Base-by-base conservation (phyloP, 2,113 vertebrate genomes). In the Phrynosoma blainvillii region DNA sequence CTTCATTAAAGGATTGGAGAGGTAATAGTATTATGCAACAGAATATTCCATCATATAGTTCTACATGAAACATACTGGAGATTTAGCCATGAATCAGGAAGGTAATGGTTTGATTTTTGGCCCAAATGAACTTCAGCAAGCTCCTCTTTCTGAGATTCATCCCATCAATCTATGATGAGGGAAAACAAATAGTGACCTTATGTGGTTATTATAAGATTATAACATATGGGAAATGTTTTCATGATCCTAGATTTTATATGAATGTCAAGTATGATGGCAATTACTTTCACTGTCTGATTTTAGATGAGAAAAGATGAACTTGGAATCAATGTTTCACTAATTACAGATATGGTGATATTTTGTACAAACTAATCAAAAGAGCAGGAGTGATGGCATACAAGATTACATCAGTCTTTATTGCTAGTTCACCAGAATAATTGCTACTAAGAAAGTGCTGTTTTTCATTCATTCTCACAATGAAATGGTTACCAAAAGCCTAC, bases 391-490 rank as follows among this genome's bases (percentile, higher is more conserved):
- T 76, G 85, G 0, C 73, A 81, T 79, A 30, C n/a, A 89, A 56
- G 3, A 25, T 23, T 25, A 11, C 42, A 2, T 84, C 82, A 56
- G 62, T 42, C 75, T 56, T 42, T 86, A 30, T 78, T 84, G 92
- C 82, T 68, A 56, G 1, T 81, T 95, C 11, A 3, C 9, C 90
- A 54, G 71, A 68, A 89, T 42, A 88, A 85, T 84, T 88, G 82
- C 54, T 88, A 65, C 74, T 52, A 79, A 93, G 87, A 30, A 92
- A 86, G 4, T 87, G 36, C 21, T 89, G 90, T 42, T 65, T 90
- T 90, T 87, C 74, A 56, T 86, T 27, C 47, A 79, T 91, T 76
- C 23, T 84, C 87, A 91, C 92, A 95, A 88, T 91, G 56, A 88
- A 89, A 91, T 85, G 25, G 82, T 82, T 84, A 62, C 82, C 93